Evolutionary conservation across 2,113 vertebrate genomes (phyloP).

Genomic region (Glareola pratincola): DNA sequence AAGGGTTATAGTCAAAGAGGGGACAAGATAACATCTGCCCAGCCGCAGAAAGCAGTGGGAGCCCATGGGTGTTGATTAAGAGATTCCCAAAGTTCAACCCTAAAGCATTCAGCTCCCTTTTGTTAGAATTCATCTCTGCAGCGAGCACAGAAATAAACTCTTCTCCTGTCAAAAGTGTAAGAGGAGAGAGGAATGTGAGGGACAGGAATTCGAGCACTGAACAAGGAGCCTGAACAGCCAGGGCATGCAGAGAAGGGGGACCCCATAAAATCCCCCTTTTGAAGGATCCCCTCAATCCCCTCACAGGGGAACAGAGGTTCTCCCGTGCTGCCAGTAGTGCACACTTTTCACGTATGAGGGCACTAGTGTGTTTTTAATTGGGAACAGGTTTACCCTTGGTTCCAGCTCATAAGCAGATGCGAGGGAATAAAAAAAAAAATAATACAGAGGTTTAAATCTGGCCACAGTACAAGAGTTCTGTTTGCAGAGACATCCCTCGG

Average conservation of each 20-base stretch:
- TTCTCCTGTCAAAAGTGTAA: not conserved
- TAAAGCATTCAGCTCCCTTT: not conserved
- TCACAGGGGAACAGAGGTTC: no score
- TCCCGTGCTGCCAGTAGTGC: not conserved
- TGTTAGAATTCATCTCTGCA: not conserved
- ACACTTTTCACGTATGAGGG: not conserved
- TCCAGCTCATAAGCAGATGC: not conserved
- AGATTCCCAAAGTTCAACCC: not conserved
- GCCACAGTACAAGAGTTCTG: not conserved
- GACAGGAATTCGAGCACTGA: not conserved
- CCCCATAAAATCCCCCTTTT: not conserved
- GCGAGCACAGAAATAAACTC: not conserved
- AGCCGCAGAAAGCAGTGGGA: not conserved
- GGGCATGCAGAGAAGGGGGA: not conserved
- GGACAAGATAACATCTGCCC: not conserved
- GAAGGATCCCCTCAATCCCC: no score
- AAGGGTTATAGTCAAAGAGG: not conserved
- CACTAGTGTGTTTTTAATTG: not conserved
- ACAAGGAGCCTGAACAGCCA: not conserved
- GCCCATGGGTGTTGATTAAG: not conserved
- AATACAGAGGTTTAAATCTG: not conserved
- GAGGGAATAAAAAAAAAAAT: not conserved
- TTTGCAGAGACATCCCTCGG: not conserved
- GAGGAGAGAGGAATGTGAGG: not conserved
- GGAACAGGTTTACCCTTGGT: not conserved